Percentiles rank a stretch among this genome's conserved stretches.
These are phyloP conservation scores for Megaceryle torquata DNA, from an alignment of 2,113 vertebrate species.

Conservation along the genomic window DNA sequence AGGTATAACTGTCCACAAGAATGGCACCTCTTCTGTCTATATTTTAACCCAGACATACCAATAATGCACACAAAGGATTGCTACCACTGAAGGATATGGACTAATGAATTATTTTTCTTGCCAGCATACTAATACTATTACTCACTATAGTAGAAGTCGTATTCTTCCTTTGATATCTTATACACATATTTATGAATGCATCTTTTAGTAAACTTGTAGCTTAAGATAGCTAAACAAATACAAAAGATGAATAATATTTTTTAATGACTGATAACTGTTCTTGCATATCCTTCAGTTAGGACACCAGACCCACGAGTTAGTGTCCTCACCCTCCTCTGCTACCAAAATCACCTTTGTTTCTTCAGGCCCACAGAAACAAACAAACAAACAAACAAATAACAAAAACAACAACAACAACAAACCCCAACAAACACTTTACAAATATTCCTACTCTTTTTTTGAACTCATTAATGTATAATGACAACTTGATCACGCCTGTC, in stretches of 20 bases:
- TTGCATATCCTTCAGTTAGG: neutral
- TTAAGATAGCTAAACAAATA: neutral
- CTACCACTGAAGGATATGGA: neutral
- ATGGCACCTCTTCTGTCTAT: neutral
- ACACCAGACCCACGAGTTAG: neutral
- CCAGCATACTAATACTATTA: neutral
- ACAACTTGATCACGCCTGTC: neutral
- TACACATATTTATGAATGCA: neutral
- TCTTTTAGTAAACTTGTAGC: neutral
- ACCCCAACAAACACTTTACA: neutral
- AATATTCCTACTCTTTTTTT: neutral
- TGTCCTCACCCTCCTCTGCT: neutral
- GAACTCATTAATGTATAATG: neutral
- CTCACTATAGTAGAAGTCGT: neutral
- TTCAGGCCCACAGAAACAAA: neutral
- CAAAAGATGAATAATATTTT: neutral
- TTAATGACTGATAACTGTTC: neutral
- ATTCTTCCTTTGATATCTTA: neutral
- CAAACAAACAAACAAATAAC: neutral
- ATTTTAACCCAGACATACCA: neutral
- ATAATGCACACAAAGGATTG: neutral
- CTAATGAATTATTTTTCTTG: neutral
- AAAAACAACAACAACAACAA: too few species aligned
- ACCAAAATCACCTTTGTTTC: neutral
- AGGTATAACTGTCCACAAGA: neutral